These are phyloP conservation scores for Ceratosolen fusciceps DNA, from an alignment of 1,140 invertebrate genomes.

Conservation along the genomic window DNA sequence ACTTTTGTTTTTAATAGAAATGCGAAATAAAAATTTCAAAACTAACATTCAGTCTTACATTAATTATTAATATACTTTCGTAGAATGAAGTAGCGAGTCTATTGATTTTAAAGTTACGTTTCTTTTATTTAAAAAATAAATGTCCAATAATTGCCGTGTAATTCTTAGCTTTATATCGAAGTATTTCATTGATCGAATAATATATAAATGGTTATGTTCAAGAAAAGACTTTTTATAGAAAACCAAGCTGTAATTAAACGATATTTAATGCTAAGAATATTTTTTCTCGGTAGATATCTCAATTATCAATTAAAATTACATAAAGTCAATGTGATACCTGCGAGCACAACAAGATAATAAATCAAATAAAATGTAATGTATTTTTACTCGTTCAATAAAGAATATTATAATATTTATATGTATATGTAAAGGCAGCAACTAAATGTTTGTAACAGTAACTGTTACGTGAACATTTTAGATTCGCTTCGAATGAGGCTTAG, in stretches of 20 bases:
- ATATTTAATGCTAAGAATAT: not conserved
- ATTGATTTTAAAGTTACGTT: not conserved
- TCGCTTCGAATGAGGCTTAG: not conserved
- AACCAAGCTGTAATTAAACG: not conserved
- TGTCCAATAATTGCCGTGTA: not conserved
- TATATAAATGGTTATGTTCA: not conserved
- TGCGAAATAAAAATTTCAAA: too few relatives aligned
- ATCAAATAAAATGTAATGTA: not conserved
- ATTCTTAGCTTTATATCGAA: not conserved
- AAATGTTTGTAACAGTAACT: not conserved
- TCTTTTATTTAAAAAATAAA: slow-evolving; percentile 14
- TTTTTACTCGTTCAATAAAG: not conserved
- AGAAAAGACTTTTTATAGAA: not conserved
- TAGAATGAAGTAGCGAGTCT: not conserved
- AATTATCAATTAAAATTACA: not conserved
- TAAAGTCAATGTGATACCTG: too few relatives aligned
- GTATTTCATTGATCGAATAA: slow-evolving; percentile 1
- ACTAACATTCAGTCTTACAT: not conserved
- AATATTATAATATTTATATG: not conserved
- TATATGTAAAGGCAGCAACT: not conserved
- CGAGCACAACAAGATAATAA: too few relatives aligned
- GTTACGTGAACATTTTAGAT: not conserved
- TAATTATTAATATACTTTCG: not conserved
- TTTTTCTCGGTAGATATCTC: not conserved
- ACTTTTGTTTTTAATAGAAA: not conserved